Conservation (phyloP, 2,797 vertebrate species). For the Triplophysa bombifrons region DNA sequence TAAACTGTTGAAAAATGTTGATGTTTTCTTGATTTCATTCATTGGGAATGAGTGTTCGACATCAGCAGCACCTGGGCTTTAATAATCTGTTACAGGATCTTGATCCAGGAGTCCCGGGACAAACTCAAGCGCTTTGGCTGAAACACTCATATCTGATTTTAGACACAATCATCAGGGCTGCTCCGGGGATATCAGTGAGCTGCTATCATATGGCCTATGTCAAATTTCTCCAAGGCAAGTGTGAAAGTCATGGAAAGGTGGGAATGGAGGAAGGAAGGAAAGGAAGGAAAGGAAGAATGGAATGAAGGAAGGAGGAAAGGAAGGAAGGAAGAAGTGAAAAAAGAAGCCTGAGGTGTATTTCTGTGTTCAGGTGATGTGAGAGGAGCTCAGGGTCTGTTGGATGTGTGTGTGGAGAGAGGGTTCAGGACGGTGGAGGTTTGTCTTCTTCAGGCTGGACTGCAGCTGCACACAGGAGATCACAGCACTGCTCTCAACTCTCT, state of each 20-base stretch:
- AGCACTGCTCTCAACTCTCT: constrained; percentile 71
- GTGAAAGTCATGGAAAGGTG: not conserved
- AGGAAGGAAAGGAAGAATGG: too few species aligned
- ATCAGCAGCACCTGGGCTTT: too few species aligned
- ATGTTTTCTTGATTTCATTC: too few species aligned
- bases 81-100: constrained; percentile 33
- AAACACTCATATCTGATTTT: constrained; percentile 73
- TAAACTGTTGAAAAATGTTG: too few species aligned
- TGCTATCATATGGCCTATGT: constrained; percentile 73
- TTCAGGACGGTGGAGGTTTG: constrained; percentile 66
- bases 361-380: constrained; percentile 69
- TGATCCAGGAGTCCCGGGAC: constrained; percentile 64
- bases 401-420: constrained; percentile 73
- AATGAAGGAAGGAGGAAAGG: too few species aligned
- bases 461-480: constrained; percentile 69
- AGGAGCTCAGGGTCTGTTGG: constrained; percentile 70
- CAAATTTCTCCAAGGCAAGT: constrained; percentile 72
- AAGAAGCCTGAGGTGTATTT: too few species aligned
- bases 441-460: constrained; percentile 75
- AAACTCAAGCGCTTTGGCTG: constrained; percentile 70
- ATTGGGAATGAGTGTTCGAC: too few species aligned
- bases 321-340: too few species aligned
- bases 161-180: constrained; percentile 69
- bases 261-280: too few species aligned
- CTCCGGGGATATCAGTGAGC: constrained; percentile 67